Conservation (phyloP, 1,140 invertebrate species). For the Bacillus rossius region DNA sequence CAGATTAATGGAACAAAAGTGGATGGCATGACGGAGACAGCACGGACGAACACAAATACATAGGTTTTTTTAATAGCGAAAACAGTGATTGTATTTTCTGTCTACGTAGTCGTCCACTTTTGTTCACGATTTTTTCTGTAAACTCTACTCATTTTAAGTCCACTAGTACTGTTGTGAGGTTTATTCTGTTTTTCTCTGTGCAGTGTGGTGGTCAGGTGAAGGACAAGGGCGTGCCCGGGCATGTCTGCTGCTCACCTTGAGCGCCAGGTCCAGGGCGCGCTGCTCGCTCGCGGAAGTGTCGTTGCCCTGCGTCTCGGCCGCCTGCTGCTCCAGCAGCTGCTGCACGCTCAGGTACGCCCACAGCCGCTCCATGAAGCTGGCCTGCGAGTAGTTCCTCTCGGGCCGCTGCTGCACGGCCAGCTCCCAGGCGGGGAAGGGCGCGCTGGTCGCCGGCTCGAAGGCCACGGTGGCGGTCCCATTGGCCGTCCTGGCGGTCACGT, state of each 20-base stretch:
- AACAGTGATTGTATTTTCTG: too few relatives aligned
- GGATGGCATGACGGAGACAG: too few relatives aligned
- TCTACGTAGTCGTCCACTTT: too few relatives aligned
- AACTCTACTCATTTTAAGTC: too few relatives aligned
- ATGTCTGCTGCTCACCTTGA: constrained; percentile 1
- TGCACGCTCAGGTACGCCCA: constrained; percentile 66
- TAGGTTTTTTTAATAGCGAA: too few relatives aligned
- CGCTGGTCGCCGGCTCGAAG: neutral
- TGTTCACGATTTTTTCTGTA: too few relatives aligned
- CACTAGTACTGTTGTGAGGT: too few relatives aligned
- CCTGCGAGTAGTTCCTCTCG: constrained; percentile 1
- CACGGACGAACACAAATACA: too few relatives aligned
- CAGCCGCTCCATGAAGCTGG: constrained; percentile 44
- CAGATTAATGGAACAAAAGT: too few relatives aligned
- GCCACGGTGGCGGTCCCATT: neutral
- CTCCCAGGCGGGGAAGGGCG: neutral
- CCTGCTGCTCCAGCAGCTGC: constrained; percentile 53
- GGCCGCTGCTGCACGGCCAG: constrained; percentile 9
- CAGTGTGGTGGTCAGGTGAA: too few relatives aligned
- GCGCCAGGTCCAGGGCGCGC: constrained; percentile 20
- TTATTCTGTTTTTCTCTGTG: too few relatives aligned
- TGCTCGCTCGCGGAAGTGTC: constrained; percentile 15
- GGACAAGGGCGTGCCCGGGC: too few relatives aligned
- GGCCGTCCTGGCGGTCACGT: neutral
- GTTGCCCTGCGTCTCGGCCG: constrained; percentile 39